A percentile compares a stretch with the other conserved stretches of the same genome.
phyloP scores from a whole-genome alignment of 2,888 invertebrate species.

The Priocnemis perturbator region DNA sequence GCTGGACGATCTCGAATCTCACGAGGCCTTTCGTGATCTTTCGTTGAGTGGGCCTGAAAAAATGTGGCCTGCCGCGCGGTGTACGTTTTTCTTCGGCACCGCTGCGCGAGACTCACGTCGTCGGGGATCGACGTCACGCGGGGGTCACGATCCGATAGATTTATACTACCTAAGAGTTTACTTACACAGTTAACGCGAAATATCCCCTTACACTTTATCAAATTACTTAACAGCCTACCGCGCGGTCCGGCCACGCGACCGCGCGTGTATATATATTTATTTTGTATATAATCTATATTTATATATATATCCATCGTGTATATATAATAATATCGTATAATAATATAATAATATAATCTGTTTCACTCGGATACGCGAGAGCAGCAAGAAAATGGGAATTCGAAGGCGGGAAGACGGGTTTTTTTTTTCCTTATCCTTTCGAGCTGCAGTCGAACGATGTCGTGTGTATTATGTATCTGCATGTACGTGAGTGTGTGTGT shows the following conservation, averaged over 20 bases:
- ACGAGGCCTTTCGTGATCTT: neutral
- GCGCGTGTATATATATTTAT: constrained; percentile 13
- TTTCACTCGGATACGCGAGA: constrained; percentile 28
- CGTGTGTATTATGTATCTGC: no score
- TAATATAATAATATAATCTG: constrained; percentile 17
- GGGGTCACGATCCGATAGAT: constrained; percentile 50
- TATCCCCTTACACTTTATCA: constrained; percentile 48
- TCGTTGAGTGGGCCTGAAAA: neutral
- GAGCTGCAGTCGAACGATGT: no score
- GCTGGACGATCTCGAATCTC: neutral
- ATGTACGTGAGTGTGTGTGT: no score
- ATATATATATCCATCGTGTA: constrained; percentile 25
- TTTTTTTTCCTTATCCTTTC: constrained; percentile 17
- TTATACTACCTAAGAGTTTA: constrained; percentile 41
- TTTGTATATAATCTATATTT: constrained; percentile 24
- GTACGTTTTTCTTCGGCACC: neutral
- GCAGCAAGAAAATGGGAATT: constrained; percentile 47
- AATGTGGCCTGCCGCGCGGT: neutral
- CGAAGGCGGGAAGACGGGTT: constrained; percentile 53
- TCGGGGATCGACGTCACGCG: neutral
- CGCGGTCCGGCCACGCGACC: constrained; percentile 20
- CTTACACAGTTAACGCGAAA: constrained; percentile 37
- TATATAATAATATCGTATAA: constrained; percentile 19
- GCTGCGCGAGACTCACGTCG: neutral
- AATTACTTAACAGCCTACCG: constrained; percentile 56